phyloP scores from a whole-genome alignment of 2,888 invertebrate genomes.

The Augochlorella aurata region DNA sequence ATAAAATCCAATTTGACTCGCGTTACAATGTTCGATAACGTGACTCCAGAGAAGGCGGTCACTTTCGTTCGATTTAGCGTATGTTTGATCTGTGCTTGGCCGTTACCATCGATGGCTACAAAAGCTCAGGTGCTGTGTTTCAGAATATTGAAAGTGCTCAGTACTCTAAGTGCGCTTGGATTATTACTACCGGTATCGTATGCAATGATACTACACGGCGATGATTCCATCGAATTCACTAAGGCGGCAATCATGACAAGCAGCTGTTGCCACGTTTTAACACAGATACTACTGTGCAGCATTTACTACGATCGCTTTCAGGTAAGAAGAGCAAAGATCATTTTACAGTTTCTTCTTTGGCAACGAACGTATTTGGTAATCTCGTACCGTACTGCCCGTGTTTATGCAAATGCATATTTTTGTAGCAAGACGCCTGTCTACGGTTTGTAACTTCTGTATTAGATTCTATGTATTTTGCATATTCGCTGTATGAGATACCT shows the following conservation, averaged over 20 bases:
- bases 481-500: too few relatives aligned
- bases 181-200: constrained; percentile 37
- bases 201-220: constrained; percentile 25
- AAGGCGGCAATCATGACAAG: constrained; percentile 32
- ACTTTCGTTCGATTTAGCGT: constrained; percentile 49
- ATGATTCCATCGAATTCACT: constrained; percentile 28
- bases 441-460: too few relatives aligned
- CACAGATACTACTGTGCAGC: constrained; percentile 27
- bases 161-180: constrained; percentile 12
- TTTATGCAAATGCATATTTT: too few relatives aligned
- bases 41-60: constrained; percentile 42
- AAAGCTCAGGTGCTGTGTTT: constrained; percentile 11
- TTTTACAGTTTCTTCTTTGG: neutral
- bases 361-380: neutral
- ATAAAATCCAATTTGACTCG: neutral
- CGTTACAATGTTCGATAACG: constrained; percentile 4
- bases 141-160: neutral
- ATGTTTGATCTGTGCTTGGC: constrained; percentile 52
- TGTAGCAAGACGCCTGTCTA: too few relatives aligned
- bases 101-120: constrained; percentile 36
- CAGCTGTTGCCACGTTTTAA: constrained; percentile 25
- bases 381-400: neutral
- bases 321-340: constrained; percentile 38
- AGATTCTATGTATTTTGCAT: too few relatives aligned
- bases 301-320: constrained; percentile 39